These are phyloP conservation scores for Artibeus jamaicensis DNA, from an alignment of 2,797 vertebrate species.

Conservation along the genomic window DNA sequence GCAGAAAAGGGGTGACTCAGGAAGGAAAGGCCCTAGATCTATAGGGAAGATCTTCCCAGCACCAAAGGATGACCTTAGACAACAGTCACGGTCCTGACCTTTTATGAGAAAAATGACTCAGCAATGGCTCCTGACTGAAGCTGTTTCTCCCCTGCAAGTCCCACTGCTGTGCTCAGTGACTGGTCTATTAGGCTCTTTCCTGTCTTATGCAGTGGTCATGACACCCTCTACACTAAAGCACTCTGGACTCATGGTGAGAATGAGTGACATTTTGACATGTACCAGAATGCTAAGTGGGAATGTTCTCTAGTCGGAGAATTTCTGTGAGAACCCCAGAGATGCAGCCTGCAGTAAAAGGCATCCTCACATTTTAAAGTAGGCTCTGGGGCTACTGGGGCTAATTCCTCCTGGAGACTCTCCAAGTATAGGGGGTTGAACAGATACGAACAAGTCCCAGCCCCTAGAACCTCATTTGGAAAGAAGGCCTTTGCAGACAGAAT, in stretches of 20 bases:
- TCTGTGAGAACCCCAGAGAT: rapidly evolving
- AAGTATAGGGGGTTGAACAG: rapidly evolving
- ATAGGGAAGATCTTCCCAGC: no score
- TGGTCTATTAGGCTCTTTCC: rapidly evolving
- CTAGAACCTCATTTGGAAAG: not conserved
- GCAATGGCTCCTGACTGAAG: rapidly evolving
- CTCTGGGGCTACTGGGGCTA: not conserved
- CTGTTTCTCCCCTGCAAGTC: rapidly evolving
- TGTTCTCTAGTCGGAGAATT: not conserved
- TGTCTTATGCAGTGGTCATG: rapidly evolving
- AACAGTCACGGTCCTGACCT: not conserved
- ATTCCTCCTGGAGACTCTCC: not conserved
- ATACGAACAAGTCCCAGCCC: rapidly evolving
- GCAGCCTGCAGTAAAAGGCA: not conserved
- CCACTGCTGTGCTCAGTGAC: rapidly evolving
- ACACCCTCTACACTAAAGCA: rapidly evolving
- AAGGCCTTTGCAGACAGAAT: not conserved
- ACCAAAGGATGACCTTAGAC: rapidly evolving
- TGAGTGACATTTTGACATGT: rapidly evolving
- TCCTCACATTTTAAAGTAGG: not conserved
- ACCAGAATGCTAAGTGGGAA: rapidly evolving
- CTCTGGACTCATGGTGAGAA: rapidly evolving
- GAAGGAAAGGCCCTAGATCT: not conserved
- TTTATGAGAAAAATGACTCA: not conserved
- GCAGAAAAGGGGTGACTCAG: no score